Conservation (phyloP, 2,797 vertebrate species). For the Darevskia nairensis region DNA sequence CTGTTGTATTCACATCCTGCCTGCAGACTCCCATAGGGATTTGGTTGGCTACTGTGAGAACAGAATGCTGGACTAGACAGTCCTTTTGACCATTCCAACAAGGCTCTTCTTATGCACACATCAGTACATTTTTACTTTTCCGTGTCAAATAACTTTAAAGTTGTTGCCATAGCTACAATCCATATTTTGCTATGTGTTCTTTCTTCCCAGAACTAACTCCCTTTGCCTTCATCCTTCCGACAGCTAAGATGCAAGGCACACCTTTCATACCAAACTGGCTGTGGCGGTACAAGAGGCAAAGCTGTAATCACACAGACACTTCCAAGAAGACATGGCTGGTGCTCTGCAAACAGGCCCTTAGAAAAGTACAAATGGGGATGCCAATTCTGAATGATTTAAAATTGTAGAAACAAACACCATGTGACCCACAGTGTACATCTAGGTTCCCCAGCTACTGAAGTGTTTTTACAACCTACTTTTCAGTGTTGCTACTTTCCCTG, state of each 20-base stretch:
- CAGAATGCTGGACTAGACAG: too few species aligned
- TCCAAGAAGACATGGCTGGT: not conserved
- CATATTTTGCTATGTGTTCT: not conserved
- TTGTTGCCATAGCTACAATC: not conserved
- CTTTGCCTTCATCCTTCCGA: not conserved
- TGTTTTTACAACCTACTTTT: conserved; percentile 11
- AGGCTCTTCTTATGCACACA: too few species aligned
- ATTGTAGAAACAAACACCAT: not conserved
- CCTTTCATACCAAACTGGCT: not conserved
- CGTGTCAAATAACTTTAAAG: not conserved
- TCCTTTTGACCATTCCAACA: too few species aligned
- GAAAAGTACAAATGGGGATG: not conserved
- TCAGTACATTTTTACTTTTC: not conserved
- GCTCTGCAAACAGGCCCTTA: not conserved
- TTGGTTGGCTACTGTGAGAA: too few species aligned
- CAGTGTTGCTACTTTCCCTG: conserved; percentile 28
- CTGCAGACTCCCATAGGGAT: too few species aligned
- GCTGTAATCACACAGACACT: not conserved
- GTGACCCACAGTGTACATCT: not conserved
- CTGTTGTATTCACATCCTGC: too few species aligned
- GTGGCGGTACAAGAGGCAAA: not conserved
- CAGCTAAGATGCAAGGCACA: not conserved
- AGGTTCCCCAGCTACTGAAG: not conserved
- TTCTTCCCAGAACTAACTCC: not conserved
- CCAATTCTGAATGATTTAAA: not conserved